Evolutionary conservation across 1,140 invertebrate genomes (phyloP).

Genomic region (Rhyacophila brunnea): DNA sequence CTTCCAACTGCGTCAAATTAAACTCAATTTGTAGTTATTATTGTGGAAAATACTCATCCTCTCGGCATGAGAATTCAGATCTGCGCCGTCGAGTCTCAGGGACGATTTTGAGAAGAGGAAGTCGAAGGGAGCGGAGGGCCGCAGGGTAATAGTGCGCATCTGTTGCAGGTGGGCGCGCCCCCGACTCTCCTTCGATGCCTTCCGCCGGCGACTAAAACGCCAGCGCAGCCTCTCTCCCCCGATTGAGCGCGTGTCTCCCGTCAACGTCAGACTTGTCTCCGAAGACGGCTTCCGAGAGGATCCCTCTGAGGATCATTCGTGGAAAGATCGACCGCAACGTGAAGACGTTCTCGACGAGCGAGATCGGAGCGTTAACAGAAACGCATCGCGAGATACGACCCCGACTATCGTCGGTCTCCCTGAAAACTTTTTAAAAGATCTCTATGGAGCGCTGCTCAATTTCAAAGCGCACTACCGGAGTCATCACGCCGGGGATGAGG

Average conservation of each 20-base stretch:
- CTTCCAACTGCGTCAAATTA: too few relatives aligned
- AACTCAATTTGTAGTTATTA: too few relatives aligned
- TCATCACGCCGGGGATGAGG: neutral
- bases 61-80: too few relatives aligned
- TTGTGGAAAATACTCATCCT: too few relatives aligned
- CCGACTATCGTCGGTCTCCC: neutral
- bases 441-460: neutral
- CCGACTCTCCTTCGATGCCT: slow-evolving; percentile 26
- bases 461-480: slow-evolving; percentile 6
- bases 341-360: too few relatives aligned
- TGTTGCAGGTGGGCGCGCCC: slow-evolving; percentile 30
- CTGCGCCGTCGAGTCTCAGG: too few relatives aligned
- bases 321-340: too few relatives aligned
- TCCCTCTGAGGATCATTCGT: too few relatives aligned
- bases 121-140: slow-evolving; percentile 4
- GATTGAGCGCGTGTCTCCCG: neutral
- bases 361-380: too few relatives aligned
- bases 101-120: too few relatives aligned
- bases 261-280: neutral
- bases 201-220: slow-evolving; percentile 3
- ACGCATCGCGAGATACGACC: too few relatives aligned
- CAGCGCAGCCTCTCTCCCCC: neutral
- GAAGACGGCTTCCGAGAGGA: neutral
- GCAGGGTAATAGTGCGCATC: slow-evolving; percentile 28
- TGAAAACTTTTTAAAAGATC: slow-evolving; percentile 1